Evolutionary conservation across 1,140 invertebrate genomes (phyloP).

Genomic region (Batillaria attramentaria): DNA sequence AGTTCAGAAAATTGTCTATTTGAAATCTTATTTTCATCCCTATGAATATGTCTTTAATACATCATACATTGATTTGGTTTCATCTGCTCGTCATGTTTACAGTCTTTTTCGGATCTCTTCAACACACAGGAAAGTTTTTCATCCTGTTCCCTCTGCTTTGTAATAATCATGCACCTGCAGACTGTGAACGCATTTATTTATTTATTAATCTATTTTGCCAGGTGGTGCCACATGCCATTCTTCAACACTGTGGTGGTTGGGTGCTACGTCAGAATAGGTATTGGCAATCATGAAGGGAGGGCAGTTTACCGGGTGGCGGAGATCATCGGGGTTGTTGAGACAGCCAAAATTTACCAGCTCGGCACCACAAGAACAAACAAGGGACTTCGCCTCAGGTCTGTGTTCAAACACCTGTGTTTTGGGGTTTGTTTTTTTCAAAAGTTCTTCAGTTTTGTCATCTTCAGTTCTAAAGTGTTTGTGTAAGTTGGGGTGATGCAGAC

Average conservation of each 20-base stretch:
- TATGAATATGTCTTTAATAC: too few species aligned
- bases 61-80: too few species aligned
- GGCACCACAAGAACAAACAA: conserved; percentile 93
- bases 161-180: neutral
- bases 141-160: neutral
- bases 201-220: conserved; percentile 42
- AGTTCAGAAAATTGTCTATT: too few species aligned
- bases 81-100: too few species aligned
- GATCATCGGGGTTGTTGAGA: conserved; percentile 95
- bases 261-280: conserved; percentile 96
- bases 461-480: too few species aligned
- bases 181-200: too few species aligned
- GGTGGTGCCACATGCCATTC: conserved; percentile 96
- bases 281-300: conserved; percentile 88
- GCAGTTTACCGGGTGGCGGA: conserved; percentile 95
- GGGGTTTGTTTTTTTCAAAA: neutral
- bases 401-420: neutral
- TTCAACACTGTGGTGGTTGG: conserved; percentile 91
- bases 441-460: too few species aligned
- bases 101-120: too few species aligned
- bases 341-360: conserved; percentile 93
- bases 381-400: conserved; percentile 71
- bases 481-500: too few species aligned
- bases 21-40: too few species aligned
- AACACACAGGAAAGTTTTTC: neutral